A percentile compares a stretch with the other conserved stretches of the same genome.
These are phyloP conservation scores for Ernsta delagoae DNA, from an alignment of 2,888 invertebrate species.

Conservation along the genomic window DNA sequence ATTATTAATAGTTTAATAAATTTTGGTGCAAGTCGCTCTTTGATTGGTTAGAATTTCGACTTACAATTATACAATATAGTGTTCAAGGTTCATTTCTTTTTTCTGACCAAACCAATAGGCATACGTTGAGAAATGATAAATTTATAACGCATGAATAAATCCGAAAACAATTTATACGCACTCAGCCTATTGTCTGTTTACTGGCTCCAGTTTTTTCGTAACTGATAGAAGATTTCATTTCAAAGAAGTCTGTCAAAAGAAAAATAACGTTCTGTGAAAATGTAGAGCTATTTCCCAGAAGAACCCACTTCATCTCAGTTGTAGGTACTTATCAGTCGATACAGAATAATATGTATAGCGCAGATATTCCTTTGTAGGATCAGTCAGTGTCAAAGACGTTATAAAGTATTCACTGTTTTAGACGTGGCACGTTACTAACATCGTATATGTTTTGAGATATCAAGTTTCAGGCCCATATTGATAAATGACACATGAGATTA, in stretches of 20 bases:
- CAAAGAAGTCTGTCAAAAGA: not conserved
- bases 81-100: too few relatives aligned
- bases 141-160: too few relatives aligned
- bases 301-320: not conserved
- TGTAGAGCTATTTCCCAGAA: not conserved
- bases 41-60: too few relatives aligned
- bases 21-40: too few relatives aligned
- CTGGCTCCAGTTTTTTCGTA: not conserved
- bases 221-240: not conserved
- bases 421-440: not conserved
- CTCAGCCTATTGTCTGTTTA: too few relatives aligned
- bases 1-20: too few relatives aligned
- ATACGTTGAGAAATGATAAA: too few relatives aligned
- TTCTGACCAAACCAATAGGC: too few relatives aligned
- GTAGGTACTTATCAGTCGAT: not conserved
- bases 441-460: not conserved
- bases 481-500: too few relatives aligned
- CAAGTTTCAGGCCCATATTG: not conserved
- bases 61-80: too few relatives aligned
- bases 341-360: not conserved
- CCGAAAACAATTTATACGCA: too few relatives aligned
- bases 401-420: not conserved
- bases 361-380: slow-evolving; percentile 5
- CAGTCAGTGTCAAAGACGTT: slow-evolving; percentile 9
- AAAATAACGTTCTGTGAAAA: not conserved